These are phyloP conservation scores for Enteromius fasciolatus DNA, from an alignment of 2,797 vertebrate genomes.

Conservation along the genomic window DNA sequence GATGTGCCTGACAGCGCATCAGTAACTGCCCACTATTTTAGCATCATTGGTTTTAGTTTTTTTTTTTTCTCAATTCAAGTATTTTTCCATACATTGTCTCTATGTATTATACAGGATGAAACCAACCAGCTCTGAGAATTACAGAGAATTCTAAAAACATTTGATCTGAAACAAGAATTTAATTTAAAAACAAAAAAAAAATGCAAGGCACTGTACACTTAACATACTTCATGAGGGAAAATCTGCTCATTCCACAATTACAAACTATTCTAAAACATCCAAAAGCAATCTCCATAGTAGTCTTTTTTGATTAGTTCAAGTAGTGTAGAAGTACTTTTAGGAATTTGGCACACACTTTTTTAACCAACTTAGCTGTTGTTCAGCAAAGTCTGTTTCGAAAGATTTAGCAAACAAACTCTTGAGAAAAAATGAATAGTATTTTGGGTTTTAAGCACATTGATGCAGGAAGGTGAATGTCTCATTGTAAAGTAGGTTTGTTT, in stretches of 20 bases:
- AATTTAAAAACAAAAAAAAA: background rate
- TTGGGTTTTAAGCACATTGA: background rate
- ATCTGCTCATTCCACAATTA: background rate
- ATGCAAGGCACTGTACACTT: background rate
- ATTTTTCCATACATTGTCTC: background rate
- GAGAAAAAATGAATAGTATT: background rate
- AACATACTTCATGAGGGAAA: background rate
- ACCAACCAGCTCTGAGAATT: background rate
- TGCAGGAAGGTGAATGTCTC: background rate
- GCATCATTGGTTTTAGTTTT: background rate
- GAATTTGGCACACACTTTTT: background rate
- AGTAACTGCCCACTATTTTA: background rate
- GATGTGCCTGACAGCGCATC: background rate
- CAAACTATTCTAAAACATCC: background rate
- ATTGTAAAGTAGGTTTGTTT: background rate
- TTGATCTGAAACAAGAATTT: background rate
- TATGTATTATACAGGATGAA: background rate
- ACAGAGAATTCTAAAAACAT: background rate
- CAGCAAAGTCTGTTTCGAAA: background rate
- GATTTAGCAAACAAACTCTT: background rate
- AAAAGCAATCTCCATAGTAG: background rate
- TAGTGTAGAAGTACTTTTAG: background rate
- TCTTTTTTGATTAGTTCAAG: background rate
- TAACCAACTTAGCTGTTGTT: background rate
- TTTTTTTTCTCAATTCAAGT: background rate